phyloP scores from a whole-genome alignment of 2,888 invertebrate genomes.

The Caenorhabditis zanzibari region DNA sequence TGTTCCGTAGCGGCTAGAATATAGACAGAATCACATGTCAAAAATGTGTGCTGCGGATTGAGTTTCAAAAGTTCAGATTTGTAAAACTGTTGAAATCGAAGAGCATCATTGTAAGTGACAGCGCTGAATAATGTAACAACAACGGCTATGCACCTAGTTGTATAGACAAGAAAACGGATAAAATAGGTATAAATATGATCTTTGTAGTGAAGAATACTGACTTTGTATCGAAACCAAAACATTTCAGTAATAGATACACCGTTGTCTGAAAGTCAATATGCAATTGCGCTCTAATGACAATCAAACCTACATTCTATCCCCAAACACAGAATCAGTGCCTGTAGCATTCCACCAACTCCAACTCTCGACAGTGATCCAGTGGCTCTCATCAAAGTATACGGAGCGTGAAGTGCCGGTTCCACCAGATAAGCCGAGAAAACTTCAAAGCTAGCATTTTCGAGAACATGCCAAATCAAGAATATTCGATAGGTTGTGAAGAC shows the following conservation, averaged over 20 bases:
- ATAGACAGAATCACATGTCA: background rate
- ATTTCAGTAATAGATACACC: conserved; percentile 26
- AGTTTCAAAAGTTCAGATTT: background rate
- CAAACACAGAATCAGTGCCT: conserved; percentile 1
- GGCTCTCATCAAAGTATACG: conserved; percentile 4
- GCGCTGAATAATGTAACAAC: background rate
- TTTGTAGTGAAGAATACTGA: conserved; percentile 30
- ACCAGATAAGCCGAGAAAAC: background rate
- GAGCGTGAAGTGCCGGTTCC: conserved; percentile 18
- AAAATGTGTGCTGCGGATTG: background rate
- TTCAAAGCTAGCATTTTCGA: conserved; percentile 26
- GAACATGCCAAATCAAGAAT: conserved; percentile 34
- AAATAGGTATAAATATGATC: conserved; percentile 10
- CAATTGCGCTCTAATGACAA: background rate
- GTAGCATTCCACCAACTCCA: conserved; percentile 2
- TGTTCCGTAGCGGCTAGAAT: background rate
- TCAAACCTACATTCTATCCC: conserved; percentile 23
- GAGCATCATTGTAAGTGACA: background rate
- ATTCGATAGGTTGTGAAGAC: conserved; percentile 37
- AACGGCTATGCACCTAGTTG: background rate
- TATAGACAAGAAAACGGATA: background rate
- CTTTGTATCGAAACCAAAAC: conserved; percentile 42
- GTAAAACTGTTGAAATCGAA: background rate
- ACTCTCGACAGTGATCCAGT: conserved; percentile 15
- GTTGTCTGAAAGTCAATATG: conserved; percentile 14